phyloP scores from a whole-genome alignment of 23 tunicate genomes.

The Corella eumyota region DNA sequence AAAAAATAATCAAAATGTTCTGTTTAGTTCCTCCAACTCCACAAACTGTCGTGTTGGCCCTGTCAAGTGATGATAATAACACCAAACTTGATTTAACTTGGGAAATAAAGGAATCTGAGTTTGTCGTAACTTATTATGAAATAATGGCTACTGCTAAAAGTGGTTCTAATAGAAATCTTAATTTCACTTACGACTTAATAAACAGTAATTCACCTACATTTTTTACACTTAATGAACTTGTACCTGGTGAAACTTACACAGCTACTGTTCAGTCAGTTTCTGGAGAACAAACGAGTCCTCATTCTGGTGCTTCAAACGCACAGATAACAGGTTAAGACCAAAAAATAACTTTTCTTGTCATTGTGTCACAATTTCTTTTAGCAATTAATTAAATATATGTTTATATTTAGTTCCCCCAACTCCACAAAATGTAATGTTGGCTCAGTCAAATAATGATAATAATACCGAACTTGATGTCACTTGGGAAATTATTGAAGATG shows the following conservation, averaged over 20 bases:
- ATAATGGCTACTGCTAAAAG: not conserved
- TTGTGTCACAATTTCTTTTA: not conserved
- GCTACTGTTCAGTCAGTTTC: conserved; percentile 3
- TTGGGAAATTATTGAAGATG: not conserved
- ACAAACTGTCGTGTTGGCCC: not conserved
- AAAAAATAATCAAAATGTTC: not conserved
- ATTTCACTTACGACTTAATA: not conserved
- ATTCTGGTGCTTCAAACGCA: not conserved
- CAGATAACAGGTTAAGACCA: not conserved
- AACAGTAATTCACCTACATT: not conserved
- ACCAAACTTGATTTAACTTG: not conserved
- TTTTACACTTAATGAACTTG: not conserved
- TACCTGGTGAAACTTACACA: conserved; percentile 14
- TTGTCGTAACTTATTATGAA: not conserved
- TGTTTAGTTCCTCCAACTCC: not conserved
- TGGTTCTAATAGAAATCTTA: too few relatives aligned
- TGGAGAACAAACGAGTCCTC: too few relatives aligned
- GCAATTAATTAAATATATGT: not conserved
- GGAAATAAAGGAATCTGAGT: not conserved
- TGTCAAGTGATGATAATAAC: not conserved
- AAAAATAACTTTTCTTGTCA: too few relatives aligned
- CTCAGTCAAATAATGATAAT: not conserved
- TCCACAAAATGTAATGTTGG: not conserved
- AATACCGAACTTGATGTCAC: not conserved
- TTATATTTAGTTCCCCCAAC: not conserved